phyloP scores from a whole-genome alignment of 2,888 invertebrate species.

The Synergus laeviventris region DNA sequence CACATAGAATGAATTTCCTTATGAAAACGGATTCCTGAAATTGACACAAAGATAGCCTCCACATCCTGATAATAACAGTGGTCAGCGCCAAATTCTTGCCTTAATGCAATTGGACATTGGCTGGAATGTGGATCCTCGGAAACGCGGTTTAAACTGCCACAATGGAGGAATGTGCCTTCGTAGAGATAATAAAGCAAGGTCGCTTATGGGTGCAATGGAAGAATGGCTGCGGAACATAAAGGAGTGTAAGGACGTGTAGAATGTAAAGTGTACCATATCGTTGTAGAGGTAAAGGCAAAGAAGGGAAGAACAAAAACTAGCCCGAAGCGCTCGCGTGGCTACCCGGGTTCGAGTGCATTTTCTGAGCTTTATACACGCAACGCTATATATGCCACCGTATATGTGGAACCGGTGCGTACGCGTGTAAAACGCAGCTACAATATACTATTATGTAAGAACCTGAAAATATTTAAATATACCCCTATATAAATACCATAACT shows the following conservation, averaged over 20 bases:
- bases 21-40: conserved; percentile 17
- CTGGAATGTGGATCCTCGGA: conserved; percentile 20
- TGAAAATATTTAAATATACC: too few relatives aligned
- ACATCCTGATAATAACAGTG: conserved; percentile 19
- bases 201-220: conserved; percentile 52
- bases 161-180: conserved; percentile 49
- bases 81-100: conserved; percentile 1
- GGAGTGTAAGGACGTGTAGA: conserved; percentile 41
- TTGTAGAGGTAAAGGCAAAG: conserved; percentile 26
- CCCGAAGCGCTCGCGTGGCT: conserved; percentile 73
- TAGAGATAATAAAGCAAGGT: conserved; percentile 54
- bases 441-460: too few relatives aligned
- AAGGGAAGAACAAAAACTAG: conserved; percentile 55
- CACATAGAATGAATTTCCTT: too few relatives aligned
- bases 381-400: conserved; percentile 45
- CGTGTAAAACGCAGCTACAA: neutral
- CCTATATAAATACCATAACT: too few relatives aligned
- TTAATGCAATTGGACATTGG: conserved; percentile 19
- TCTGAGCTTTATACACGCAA: conserved; percentile 53
- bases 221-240: conserved; percentile 20
- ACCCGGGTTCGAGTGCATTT: conserved; percentile 55
- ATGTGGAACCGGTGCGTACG: neutral
- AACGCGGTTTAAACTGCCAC: conserved; percentile 11
- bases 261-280: neutral
- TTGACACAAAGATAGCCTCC: conserved; percentile 12